Base-by-base conservation (phyloP, 2,888 invertebrate species). In the Ophraella communa region DNA sequence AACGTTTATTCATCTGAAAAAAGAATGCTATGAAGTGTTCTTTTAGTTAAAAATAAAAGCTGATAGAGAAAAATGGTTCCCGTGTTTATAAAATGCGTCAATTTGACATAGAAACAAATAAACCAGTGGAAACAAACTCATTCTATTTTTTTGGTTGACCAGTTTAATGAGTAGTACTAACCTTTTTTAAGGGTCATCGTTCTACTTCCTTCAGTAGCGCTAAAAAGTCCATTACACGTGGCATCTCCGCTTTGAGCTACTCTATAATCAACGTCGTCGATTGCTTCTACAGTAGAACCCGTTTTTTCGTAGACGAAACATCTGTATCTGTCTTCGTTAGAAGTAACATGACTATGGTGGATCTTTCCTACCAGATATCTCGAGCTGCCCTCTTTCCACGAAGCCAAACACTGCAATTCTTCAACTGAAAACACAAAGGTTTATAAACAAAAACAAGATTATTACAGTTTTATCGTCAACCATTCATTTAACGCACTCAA, bases 301-400 rank as follows among this genome's bases (percentile, higher is more conserved):
- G 89, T 89, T 86, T 91, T 92, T 85, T 94, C 95, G 84, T 94
- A 95, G 66, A 96, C 96, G 85, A 96, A 96, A 85, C 97, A 97
- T 73, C 96, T 87, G 85, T 94, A 97, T 71, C 95, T 89, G 81
- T 96, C 95, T 81, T 96, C 95, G 84, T 94, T 93, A 78, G 93
- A 93, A 73, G 94, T 92, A 65, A 93, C 93, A 84, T 94, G 94
- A 81, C 90, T 90, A 85, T 94, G 94, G 77, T 93, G 92, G 67
- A 96, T 88, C 82, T 94, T 91, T 58, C 95, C 95, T 62, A 96
- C 95, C 71, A 96, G 86, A 84, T 95, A 96, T 63, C 95, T 87
- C 57, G 93, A 90, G 78, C 94, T 95, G 62, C 96, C 95, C 81
- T 96, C 96, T 83, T 95, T 95, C 96, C 96, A 96, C 62, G 91